Percentiles rank a stretch among this genome's conserved stretches.
Evolutionary conservation across 2,888 invertebrate genomes (phyloP).

Genomic region (Volucella inanis): DNA sequence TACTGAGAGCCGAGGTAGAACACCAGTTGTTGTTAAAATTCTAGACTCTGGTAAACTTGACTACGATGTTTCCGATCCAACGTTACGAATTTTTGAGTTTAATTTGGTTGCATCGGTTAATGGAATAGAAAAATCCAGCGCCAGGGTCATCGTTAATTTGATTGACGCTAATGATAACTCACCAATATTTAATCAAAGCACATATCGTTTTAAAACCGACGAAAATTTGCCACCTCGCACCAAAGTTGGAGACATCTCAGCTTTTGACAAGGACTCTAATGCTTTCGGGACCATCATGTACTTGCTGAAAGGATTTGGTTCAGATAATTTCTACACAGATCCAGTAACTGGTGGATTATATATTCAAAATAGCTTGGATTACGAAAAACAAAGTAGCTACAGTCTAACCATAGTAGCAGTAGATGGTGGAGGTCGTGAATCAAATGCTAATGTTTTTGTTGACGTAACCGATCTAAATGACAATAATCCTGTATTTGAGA

Average conservation of each 20-base stretch:
- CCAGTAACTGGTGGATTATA: slow-evolving; percentile 87
- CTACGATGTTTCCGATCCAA: slow-evolving; percentile 87
- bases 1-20: slow-evolving; percentile 87
- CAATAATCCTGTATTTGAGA: slow-evolving; percentile 89
- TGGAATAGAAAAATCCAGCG: slow-evolving; percentile 85
- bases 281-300: slow-evolving; percentile 89
- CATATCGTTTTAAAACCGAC: slow-evolving; percentile 87
- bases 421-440: slow-evolving; percentile 90
- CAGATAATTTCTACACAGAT: slow-evolving; percentile 89
- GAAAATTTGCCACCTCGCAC: slow-evolving; percentile 87
- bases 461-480: slow-evolving; percentile 91
- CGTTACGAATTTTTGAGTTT: slow-evolving; percentile 86
- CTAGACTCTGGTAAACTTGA: slow-evolving; percentile 87
- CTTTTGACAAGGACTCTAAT: slow-evolving; percentile 89
- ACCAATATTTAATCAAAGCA: slow-evolving; percentile 87
- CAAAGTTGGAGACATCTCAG: slow-evolving; percentile 87
- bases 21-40: slow-evolving; percentile 89
- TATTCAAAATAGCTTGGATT: slow-evolving; percentile 87
- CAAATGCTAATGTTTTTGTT: slow-evolving; percentile 88
- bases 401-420: slow-evolving; percentile 91
- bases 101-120: slow-evolving; percentile 87
- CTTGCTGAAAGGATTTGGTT: slow-evolving; percentile 90
- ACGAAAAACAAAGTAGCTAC: slow-evolving; percentile 91
- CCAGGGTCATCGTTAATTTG: slow-evolving; percentile 86
- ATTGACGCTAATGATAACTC: slow-evolving; percentile 92